Evolutionary conservation across 2,888 invertebrate genomes (phyloP), one percentile per base, ranked within the genome.

Genomic region (Drosophila helvetica): DNA sequence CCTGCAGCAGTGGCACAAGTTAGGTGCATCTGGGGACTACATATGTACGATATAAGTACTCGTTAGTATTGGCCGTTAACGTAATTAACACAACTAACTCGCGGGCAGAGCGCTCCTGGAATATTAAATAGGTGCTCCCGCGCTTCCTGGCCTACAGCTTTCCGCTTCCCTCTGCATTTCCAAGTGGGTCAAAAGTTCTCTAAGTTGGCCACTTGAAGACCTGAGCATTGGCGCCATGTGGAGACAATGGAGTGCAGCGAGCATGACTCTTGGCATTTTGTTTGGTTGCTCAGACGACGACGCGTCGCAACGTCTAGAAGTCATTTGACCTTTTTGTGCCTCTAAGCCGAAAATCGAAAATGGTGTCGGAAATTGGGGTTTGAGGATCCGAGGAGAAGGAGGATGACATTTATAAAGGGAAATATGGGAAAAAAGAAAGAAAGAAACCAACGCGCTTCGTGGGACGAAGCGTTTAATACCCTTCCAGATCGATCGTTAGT

Each of bases 251-350:
- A 80, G 74, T 74, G 76, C 79, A 79, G 62, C 54, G 64, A 66
- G 65, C 75, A 79, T 79, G 79, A 81, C 81, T 68, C 76, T 79
- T 79, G 76, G 68, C 81, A 79, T 79, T 79, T 81, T 74, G 74
- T 78, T 65, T 66, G 75, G 67, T 79, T 77, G 74, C 80, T 75
- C 67, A 38, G 75, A 74, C 75, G 62, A 77, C 73, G 38, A 55
- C 63, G 47, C 15, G 19, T 18, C 22, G 18, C 43, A 12, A 42
- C 19, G 17, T 58, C 74, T 65, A 79, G 79, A 80, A 75, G 45
- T 48, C 53, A 75, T 80, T 74, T 80, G 81, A 78, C 79, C 81
- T 80, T 80, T 78, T 72, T 78, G 47, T 42, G 50, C 56, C 43
- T 62, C 25, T 51, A 50, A 59, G 55, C 47, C 57, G 27, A 60